phyloP scores from a whole-genome alignment of 1,140 invertebrate species.

The Cydia strobilella region DNA sequence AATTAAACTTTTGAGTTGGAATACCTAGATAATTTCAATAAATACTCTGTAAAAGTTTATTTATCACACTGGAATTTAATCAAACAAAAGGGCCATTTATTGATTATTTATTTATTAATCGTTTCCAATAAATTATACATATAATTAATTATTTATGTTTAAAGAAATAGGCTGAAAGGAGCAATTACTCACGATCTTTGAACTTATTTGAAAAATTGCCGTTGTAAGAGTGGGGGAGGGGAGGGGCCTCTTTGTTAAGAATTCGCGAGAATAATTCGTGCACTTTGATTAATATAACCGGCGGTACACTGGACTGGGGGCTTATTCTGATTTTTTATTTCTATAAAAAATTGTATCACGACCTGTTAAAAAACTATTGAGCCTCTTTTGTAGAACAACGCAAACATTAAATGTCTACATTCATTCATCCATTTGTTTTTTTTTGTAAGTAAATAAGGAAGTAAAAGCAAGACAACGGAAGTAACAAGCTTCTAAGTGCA shows the following conservation, averaged over 20 bases:
- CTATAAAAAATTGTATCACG: no score
- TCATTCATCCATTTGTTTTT: no score
- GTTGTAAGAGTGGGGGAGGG: not conserved
- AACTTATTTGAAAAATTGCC: not conserved
- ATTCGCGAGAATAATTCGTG: not conserved
- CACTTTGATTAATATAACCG: not conserved
- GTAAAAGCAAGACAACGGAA: not conserved
- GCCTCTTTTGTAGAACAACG: no score
- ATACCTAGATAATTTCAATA: no score
- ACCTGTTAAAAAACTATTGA: no score
- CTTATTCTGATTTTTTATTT: not conserved
- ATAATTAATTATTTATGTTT: not conserved
- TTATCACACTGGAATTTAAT: no score
- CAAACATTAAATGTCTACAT: no score
- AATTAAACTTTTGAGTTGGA: no score
- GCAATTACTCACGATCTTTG: conserved; percentile 1
- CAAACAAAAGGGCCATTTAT: not conserved
- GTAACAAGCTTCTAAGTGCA: not conserved
- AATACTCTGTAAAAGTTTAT: no score
- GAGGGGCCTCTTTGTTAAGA: not conserved
- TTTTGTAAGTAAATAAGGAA: not conserved
- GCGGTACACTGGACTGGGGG: not conserved
- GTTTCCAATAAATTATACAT: no score
- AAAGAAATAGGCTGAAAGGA: not conserved
- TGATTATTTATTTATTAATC: not conserved